Evolutionary conservation across 2,797 vertebrate species (phyloP), one percentile per base, ranked within the genome.

Genomic region (Meda fulgida): DNA sequence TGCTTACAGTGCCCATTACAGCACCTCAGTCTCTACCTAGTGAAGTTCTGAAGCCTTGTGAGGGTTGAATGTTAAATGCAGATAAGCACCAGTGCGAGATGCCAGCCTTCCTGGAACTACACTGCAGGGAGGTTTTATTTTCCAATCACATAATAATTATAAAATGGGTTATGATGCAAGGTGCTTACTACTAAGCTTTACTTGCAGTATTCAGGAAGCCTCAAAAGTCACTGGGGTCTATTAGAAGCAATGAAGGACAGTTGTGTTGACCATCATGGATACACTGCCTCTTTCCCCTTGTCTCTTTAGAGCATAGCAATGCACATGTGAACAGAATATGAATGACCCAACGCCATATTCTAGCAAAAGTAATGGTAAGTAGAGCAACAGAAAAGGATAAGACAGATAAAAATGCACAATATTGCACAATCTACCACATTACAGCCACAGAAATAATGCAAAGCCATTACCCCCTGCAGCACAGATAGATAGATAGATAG

Each of bases 301-400:
- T 85, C 87, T 90, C 86, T 88, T 87, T 86, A 85, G 83, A 80
- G 87, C 87, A 83, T 87, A 91, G 92, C 92, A 90, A 92, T 92
- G 92, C 91, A 92, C 93, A 95, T 94, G 94, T 96, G 95, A 95
- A 93, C 93, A 91, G 95, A 96, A 96, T 96, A 93, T 94, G 94
- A 96, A 96, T 95, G 91, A 96, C 91, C 94, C 93, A 93, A 95
- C 95, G 94, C 95, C 94, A 94, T 96, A 92, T 92, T 92, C 93
- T 38, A 90, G 91, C 93, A 88, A 90, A 92, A 93, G 91, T 93
- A 91, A 91, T 92, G 93, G 93, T 92, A 93, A 93, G 91, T 94
- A 89, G 92, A 93, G 90, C 90, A 90, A 92, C 90, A 91, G 90
- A 89, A 88, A 83, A 82, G 85, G 77, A 43, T 29, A 55, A 63